A percentile compares a stretch with the other conserved stretches of the same genome.
Conservation (phyloP, 2,797 vertebrate species). For the Sardinella longiceps region DNA sequence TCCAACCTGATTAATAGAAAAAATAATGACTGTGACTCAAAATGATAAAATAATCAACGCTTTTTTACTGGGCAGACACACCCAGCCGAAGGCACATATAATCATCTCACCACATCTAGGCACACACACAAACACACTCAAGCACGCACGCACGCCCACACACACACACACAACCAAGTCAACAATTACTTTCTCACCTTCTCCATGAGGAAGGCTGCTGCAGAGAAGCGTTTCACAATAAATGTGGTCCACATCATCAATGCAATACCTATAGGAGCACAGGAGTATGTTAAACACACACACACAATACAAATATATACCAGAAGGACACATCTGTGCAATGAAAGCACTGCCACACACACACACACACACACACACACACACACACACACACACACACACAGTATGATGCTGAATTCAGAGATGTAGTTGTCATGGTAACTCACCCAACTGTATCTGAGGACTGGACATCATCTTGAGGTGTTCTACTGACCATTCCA, state of each 20-base stretch:
- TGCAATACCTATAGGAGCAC: conserved; percentile 78
- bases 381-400: background rate
- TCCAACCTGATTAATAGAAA: conserved; percentile 81
- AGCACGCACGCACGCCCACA: background rate
- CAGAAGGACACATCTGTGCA: background rate
- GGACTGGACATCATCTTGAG: conserved; percentile 86
- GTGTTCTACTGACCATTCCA: conserved; percentile 87
- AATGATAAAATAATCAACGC: background rate
- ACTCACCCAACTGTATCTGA: conserved; percentile 89
- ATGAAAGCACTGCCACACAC: background rate
- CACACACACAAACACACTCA: background rate
- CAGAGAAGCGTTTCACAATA: conserved; percentile 92
- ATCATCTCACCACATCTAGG: background rate
- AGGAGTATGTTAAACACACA: background rate
- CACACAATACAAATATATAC: background rate
- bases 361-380: too few species aligned
- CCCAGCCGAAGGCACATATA: background rate
- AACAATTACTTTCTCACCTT: conserved; percentile 75
- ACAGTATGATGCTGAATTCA: background rate
- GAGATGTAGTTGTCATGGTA: background rate
- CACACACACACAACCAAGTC: conserved; percentile 29
- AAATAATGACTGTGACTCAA: background rate
- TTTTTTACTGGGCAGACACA: background rate
- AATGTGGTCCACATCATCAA: conserved; percentile 99
- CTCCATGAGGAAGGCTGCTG: conserved; percentile 90